Base-by-base conservation (phyloP, 2,113 vertebrate genomes). In the Seriola rivoliana region DNA sequence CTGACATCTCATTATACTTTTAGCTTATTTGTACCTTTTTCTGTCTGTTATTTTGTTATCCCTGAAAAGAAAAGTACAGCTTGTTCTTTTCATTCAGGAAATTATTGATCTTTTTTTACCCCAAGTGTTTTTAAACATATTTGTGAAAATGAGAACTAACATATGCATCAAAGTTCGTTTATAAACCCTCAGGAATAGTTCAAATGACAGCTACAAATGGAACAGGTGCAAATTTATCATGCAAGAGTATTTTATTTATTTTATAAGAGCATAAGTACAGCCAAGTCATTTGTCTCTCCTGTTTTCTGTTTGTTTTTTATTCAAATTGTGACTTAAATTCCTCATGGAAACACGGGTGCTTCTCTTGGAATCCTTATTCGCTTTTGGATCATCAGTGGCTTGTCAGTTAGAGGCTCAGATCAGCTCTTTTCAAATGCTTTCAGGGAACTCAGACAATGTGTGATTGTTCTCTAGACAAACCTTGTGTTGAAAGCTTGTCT, bases 401-500 rank as follows among this genome's bases (percentile, higher is more conserved):
- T 89, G 87, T 86, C 88, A 87, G 71, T 78, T 69, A 42, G 58
- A 85, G 62, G 80, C 88, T 75, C 63, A 21, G 70, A 83, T 86
- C 71, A n/a, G 69, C 71, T 70, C 34, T 52, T 71, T 86, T 81
- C 82, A 75, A 69, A 76, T 66, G 77, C 70, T 74, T 85, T 85
- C 69, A 64, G 68, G 70, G 78, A 80, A 59, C 74, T 67, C 69
- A 73, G 72, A 84, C 73, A 84, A 78, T 71, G 74, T 85, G 70
- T 36, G 69, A 86, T 89, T 89, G 88, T 85, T 88, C 78, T 83
- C 77, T 8, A 75, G 82, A 89, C 62, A 85, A 88, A 86, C 74
- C 63, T 80, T 75, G 62, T 82, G 80, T 89, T 89, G 75, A 91
- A 89, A 82, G 87, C 82, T 9, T 71, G 82, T 78, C 84, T 89